Percentiles rank a stretch among this genome's conserved stretches.
phyloP scores from a whole-genome alignment of 2,797 vertebrate species.

The Anguilla marmorata region DNA sequence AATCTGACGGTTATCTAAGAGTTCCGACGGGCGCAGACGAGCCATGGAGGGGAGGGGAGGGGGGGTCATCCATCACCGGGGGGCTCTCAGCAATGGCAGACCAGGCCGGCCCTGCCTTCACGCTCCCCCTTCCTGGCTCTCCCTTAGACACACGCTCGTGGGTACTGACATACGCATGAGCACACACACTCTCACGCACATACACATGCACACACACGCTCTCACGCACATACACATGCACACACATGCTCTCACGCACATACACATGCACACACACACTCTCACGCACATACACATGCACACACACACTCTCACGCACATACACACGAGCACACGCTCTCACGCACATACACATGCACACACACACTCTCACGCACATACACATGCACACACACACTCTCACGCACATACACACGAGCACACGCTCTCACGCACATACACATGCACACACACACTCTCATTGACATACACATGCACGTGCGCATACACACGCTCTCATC shows the following conservation, averaged over 20 bases:
- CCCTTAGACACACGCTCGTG: background rate
- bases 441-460: too few species aligned
- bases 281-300: background rate
- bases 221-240: background rate
- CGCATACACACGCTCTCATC: too few species aligned
- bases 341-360: background rate
- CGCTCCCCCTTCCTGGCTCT: slow-evolving; percentile 21
- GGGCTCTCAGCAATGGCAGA: slow-evolving; percentile 55
- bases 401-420: background rate
- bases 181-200: background rate
- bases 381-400: background rate
- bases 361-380: background rate
- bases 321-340: too few species aligned
- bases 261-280: background rate
- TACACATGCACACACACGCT: background rate
- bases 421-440: too few species aligned
- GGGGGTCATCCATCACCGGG: slow-evolving; percentile 63
- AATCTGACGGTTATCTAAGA: slow-evolving; percentile 68
- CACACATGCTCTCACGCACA: background rate
- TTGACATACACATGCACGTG: too few species aligned
- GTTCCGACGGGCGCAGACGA: slow-evolving; percentile 53
- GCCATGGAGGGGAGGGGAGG: slow-evolving; percentile 36
- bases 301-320: background rate
- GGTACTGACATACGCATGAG: background rate
- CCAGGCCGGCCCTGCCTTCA: slow-evolving; percentile 50